Evolutionary conservation across 1,140 invertebrate genomes (phyloP).

Genomic region (Ladona fulva): DNA sequence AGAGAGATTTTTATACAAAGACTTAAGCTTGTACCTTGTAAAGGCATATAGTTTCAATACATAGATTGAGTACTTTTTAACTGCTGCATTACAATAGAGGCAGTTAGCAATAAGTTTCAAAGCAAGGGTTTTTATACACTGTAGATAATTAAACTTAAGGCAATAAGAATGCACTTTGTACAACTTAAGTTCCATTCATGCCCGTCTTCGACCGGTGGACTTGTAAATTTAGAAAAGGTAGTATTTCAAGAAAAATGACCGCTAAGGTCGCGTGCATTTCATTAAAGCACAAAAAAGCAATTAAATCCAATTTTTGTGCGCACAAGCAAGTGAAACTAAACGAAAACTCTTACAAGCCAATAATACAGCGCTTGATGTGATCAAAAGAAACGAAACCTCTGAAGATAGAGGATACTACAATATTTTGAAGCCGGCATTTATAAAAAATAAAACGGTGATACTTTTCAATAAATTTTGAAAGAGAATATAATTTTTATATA

Average conservation of each 20-base stretch:
- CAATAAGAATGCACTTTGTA: not conserved
- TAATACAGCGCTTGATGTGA: too few species aligned
- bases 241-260: not conserved
- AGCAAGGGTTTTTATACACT: not conserved
- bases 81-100: not conserved
- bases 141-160: slow-evolving; percentile 3
- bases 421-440: slow-evolving; percentile 5
- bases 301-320: not conserved
- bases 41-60: slow-evolving; percentile 10
- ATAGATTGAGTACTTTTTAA: slow-evolving; percentile 8
- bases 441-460: slow-evolving; percentile 6
- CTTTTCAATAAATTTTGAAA: slow-evolving; percentile 11
- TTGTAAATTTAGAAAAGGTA: not conserved
- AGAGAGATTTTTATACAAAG: not conserved
- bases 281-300: not conserved
- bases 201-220: slow-evolving; percentile 5
- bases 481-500: slow-evolving; percentile 8
- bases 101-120: not conserved
- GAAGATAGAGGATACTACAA: not conserved
- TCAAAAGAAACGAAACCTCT: too few species aligned
- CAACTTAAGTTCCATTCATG: not conserved
- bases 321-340: not conserved
- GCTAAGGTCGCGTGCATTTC: not conserved
- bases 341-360: too few species aligned
- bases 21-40: not conserved